Evolutionary conservation across 2,888 invertebrate genomes (phyloP).

Genomic region (Andrena camellia): DNA sequence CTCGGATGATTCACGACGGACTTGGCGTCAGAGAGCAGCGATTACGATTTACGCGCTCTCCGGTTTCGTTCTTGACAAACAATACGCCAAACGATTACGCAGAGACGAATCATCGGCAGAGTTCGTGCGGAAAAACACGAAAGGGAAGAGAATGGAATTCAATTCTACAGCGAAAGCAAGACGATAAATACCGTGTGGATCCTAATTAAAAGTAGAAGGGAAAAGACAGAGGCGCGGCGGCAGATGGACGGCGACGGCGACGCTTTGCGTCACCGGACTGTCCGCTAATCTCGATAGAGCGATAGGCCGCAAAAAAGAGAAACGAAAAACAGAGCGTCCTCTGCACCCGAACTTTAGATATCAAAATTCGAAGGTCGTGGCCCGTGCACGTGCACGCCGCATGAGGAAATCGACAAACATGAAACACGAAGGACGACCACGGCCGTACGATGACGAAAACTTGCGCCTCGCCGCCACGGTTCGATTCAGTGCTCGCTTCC

Average conservation of each 20-base stretch:
- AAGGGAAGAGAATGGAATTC: background rate
- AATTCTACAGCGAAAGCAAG: background rate
- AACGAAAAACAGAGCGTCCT: slow-evolving; percentile 44
- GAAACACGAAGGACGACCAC: slow-evolving; percentile 10
- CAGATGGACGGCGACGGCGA: background rate
- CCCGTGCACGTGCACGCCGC: slow-evolving; percentile 62
- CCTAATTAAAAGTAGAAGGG: background rate
- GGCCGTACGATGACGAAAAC: background rate
- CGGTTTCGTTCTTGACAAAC: background rate
- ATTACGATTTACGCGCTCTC: slow-evolving; percentile 27
- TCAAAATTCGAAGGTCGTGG: slow-evolving; percentile 68
- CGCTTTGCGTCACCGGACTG: slow-evolving; percentile 27
- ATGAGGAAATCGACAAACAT: slow-evolving; percentile 50
- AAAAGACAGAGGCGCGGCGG: background rate
- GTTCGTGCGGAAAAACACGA: background rate
- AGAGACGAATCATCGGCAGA: background rate
- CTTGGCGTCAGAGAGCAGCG: slow-evolving; percentile 41
- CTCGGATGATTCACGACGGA: slow-evolving; percentile 60
- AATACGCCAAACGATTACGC: background rate
- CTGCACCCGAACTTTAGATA: slow-evolving; percentile 68
- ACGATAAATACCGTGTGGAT: background rate
- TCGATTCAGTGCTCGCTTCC: too few species aligned
- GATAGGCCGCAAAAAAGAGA: slow-evolving; percentile 44
- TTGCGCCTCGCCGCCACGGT: background rate
- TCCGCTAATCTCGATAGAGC: slow-evolving; percentile 32